These are phyloP conservation scores for Tiphia femorata DNA, from an alignment of 2,888 invertebrate species.

Conservation along the genomic window DNA sequence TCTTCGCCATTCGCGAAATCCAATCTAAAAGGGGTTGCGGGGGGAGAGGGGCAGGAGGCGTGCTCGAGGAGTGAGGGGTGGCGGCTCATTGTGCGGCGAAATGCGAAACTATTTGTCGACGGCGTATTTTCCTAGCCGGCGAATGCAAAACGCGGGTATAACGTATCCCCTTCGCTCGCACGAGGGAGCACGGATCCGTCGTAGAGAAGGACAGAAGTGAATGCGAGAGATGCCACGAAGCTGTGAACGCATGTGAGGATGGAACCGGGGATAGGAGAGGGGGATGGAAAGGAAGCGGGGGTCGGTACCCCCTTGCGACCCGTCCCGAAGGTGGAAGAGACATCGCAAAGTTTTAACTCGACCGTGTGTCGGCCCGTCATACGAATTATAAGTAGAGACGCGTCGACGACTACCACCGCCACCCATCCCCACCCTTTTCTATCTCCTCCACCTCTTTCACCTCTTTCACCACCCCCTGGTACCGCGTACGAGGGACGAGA, in stretches of 20 bases:
- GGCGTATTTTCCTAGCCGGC: no score
- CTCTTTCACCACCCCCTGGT: not conserved
- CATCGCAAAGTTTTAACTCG: constrained; percentile 58
- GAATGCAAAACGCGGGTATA: no score
- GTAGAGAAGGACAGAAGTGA: not conserved
- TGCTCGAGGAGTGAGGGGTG: no score
- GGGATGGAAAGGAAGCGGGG: constrained; percentile 22
- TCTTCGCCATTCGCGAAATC: no score
- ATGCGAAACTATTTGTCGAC: no score
- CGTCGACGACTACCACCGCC: constrained; percentile 31
- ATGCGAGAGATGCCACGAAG: not conserved
- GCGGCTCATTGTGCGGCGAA: no score
- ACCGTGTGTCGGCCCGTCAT: constrained; percentile 59
- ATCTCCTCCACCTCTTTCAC: not conserved
- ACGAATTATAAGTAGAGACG: constrained; percentile 56
- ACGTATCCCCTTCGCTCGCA: no score
- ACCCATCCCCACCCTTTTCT: constrained; percentile 9
- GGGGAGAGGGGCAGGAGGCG: no score
- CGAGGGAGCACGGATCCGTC: no score
- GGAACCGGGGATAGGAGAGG: constrained; percentile 4
- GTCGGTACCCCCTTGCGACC: constrained; percentile 19
- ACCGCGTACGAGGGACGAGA: not conserved
- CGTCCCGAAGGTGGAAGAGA: constrained; percentile 43
- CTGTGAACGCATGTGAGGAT: not conserved
- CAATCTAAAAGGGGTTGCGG: no score